phyloP scores from a whole-genome alignment of 2,113 vertebrate genomes.

The Mus spicilegus region DNA sequence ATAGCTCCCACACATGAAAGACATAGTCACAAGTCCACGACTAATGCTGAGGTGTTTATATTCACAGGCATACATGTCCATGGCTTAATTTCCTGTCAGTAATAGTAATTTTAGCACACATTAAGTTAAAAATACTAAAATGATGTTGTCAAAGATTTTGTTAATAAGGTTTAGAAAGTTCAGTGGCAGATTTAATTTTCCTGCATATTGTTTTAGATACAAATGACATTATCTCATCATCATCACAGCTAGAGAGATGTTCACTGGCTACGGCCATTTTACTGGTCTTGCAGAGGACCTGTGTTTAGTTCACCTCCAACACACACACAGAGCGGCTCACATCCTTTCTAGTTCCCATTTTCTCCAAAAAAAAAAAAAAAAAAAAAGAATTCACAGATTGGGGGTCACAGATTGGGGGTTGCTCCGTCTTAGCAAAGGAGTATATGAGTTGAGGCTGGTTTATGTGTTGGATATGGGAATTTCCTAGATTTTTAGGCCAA shows the following conservation, averaged over 20 bases:
- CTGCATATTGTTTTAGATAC: not conserved
- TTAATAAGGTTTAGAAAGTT: not conserved
- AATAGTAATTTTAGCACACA: not conserved
- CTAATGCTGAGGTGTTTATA: not conserved
- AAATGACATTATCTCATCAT: not conserved
- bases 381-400: too few relatives aligned
- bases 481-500: not conserved
- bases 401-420: too few relatives aligned
- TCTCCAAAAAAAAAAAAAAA: too few relatives aligned
- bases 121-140: not conserved
- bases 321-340: not conserved
- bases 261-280: not conserved
- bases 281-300: not conserved
- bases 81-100: not conserved
- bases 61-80: not conserved
- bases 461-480: not conserved
- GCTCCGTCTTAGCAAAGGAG: not conserved
- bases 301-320: not conserved
- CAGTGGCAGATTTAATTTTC: not conserved
- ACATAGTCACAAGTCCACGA: not conserved
- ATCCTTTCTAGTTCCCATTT: not conserved
- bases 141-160: not conserved
- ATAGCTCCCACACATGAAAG: not conserved
- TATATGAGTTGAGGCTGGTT: too few relatives aligned
- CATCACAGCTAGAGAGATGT: not conserved